phyloP scores from a whole-genome alignment of 2,888 invertebrate genomes.

The Leptinotarsa peninsularis region DNA sequence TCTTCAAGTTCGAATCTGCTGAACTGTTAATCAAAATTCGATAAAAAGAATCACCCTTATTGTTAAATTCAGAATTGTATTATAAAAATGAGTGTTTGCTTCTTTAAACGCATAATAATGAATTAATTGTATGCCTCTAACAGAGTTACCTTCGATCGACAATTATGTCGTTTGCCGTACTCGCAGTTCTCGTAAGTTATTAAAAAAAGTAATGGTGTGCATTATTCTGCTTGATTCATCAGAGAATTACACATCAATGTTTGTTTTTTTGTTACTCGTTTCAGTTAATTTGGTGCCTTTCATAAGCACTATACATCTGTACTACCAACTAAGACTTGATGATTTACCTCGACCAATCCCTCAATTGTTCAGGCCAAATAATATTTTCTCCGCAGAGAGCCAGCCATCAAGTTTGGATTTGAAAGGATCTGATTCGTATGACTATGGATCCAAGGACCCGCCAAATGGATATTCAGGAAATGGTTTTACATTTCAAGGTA shows the following conservation, averaged over 20 bases:
- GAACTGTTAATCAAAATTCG: too few relatives aligned
- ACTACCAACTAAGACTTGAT: conserved; percentile 67
- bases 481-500: neutral
- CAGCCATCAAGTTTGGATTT: neutral
- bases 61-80: too few relatives aligned
- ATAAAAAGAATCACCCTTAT: too few relatives aligned
- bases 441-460: neutral
- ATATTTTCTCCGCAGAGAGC: conserved; percentile 23
- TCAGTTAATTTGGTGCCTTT: conserved; percentile 57
- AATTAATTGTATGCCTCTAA: neutral
- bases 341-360: conserved; percentile 45
- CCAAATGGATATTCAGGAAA: neutral
- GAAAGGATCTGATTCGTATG: neutral
- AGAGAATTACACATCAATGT: conserved; percentile 3
- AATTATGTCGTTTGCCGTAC: conserved; percentile 17
- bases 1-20: too few relatives aligned
- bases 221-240: neutral
- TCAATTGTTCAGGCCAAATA: conserved; percentile 31
- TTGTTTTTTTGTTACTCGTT: conserved; percentile 32
- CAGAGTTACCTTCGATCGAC: conserved; percentile 2
- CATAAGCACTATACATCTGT: conserved; percentile 67
- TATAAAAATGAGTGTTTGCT: too few relatives aligned
- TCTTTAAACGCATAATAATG: too few relatives aligned
- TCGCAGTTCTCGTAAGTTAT: neutral
- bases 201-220: neutral